These are phyloP conservation scores for Unio delphinus DNA, from an alignment of 2,888 invertebrate species.

Conservation along the genomic window DNA sequence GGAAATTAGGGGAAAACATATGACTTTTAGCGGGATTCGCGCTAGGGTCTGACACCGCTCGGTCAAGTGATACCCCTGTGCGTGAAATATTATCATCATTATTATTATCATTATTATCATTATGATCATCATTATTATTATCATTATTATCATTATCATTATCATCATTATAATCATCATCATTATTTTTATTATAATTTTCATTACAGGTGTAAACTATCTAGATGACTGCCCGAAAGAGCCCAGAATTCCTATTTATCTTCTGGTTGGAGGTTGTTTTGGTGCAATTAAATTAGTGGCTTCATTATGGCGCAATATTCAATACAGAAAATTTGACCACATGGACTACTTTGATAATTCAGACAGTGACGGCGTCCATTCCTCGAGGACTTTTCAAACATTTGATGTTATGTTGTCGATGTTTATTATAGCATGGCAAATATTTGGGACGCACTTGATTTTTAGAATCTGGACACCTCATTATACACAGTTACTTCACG, in stretches of 20 bases:
- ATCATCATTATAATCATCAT: too few relatives aligned
- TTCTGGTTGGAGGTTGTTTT: constrained; percentile 85
- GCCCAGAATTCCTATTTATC: constrained; percentile 84
- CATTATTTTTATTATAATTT: too few relatives aligned
- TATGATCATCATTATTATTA: too few relatives aligned
- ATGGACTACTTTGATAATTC: constrained; percentile 47
- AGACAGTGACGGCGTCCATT: constrained; percentile 58
- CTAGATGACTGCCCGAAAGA: constrained; percentile 85
- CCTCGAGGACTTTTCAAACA: constrained; percentile 75
- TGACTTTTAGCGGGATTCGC: too few relatives aligned
- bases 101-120: too few relatives aligned
- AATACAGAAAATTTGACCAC: constrained; percentile 74
- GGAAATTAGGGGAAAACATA: too few relatives aligned
- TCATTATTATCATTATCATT: too few relatives aligned
- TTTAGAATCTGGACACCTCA: constrained; percentile 83
- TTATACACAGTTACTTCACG: constrained; percentile 80
- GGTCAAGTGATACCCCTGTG: too few relatives aligned
- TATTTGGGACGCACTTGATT: constrained; percentile 85
- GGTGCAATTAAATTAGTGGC: constrained; percentile 77
- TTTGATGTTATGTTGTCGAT: constrained; percentile 79
- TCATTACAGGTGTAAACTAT: constrained; percentile 82
- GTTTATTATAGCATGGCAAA: constrained; percentile 83
- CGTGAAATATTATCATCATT: too few relatives aligned
- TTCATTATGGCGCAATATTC: constrained; percentile 80
- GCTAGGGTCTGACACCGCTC: too few relatives aligned